Evolutionary conservation across 2,888 invertebrate genomes (phyloP), one percentile per base, ranked within the genome.

Genomic region (Euplagia quadripunctaria): DNA sequence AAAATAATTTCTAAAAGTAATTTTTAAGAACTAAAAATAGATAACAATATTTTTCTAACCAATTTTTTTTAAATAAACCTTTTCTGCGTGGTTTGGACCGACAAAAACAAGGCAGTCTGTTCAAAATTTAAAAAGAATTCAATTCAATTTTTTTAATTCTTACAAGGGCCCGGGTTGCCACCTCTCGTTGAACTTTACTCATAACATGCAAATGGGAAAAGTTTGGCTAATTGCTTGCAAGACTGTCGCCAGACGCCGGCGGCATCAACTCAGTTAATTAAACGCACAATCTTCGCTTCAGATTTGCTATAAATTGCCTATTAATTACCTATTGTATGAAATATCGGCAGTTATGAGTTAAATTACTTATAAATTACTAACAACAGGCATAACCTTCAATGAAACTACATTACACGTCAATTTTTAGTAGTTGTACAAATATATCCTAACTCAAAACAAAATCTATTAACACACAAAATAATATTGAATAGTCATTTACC

Each of bases 161-260:
- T 87, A 83, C 79, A 77, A 80, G 82, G 84, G 82, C 84, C 76
- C 69, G 85, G 82, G 83, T 83, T 82, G 86, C 83, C 85, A 83
- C 82, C 84, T 81, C 80, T 79, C 79, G 82, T 77, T 74, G 17
- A 94, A 94, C 90, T 95, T 94, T 90, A 81, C 86, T 91, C 91
- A 94, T 95, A 94, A 94, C 93, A 95, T 95, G 94, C 92, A 94
- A 95, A 95, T 94, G 90, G 90, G 88, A 78, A 90, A 94, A 94
- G 91, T 94, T 94, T 73, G 85, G 81, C 91, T 94, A 94, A 91
- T 90, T 90, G 88, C 87, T 79, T 83, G 87, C 88, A 91, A 91
- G 89, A 87, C 89, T 89, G 91, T 87, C 87, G 88, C 88, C 87
- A 86, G 86, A 77, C 84, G 80, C 82, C 83, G 81, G 73, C 82